Percentiles rank a stretch among this genome's conserved stretches.
These are phyloP conservation scores for Aspidapion aeneum DNA, from an alignment of 2,888 invertebrate species.

Conservation along the genomic window DNA sequence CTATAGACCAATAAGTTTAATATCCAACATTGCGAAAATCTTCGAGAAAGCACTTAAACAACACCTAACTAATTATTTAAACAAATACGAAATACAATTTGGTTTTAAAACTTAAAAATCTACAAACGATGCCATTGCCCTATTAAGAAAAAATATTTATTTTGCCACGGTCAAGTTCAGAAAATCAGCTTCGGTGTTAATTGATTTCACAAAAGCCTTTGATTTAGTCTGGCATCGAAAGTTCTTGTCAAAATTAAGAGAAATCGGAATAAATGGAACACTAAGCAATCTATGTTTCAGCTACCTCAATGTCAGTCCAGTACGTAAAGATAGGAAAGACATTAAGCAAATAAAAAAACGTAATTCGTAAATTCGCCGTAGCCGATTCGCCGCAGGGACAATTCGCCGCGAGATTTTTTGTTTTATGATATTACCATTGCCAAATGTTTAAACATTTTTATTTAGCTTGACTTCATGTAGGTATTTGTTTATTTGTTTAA, in stretches of 20 bases:
- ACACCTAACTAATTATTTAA: background rate
- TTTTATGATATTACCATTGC: no score
- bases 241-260: background rate
- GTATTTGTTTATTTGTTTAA: no score
- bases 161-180: background rate
- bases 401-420: no score
- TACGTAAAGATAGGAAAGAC: background rate
- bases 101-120: background rate
- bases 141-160: background rate
- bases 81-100: background rate
- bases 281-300: background rate
- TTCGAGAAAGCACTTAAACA: background rate
- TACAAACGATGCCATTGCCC: background rate
- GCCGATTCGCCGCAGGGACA: no score
- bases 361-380: no score
- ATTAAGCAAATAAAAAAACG: background rate
- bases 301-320: background rate
- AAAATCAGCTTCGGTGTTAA: background rate
- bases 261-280: background rate
- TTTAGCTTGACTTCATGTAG: no score
- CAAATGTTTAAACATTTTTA: no score
- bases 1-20: background rate
- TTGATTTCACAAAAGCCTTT: background rate
- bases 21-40: background rate
- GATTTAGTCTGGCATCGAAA: background rate